Base-by-base conservation (phyloP, 2,797 vertebrate genomes). In the Thamnophis elegans region DNA sequence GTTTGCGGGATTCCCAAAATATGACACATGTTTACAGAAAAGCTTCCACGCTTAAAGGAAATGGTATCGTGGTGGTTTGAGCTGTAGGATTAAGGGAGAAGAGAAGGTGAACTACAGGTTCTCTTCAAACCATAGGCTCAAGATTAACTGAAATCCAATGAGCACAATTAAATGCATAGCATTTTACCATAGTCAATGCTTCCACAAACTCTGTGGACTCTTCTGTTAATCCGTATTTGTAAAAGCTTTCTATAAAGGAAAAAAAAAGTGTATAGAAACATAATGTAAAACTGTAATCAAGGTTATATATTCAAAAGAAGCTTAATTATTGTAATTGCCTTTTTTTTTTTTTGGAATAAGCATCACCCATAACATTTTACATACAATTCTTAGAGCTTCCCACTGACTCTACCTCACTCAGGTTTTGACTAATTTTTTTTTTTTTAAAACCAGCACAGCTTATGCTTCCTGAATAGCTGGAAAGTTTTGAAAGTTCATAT, bases 111-210 rank as follows among this genome's bases (percentile, higher is more conserved):
- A 95, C 95, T 92, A 95, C 95, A 96, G 95, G 94, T 95, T 93
- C 94, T 93, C 94, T 95, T 94, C 93, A 92, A 93, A 93, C 25
- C 82, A 88, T 95, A 94, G 93, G 91, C 95, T 97, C 95, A 92
- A 95, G 94, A 95, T 94, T 95, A 97, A 93, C 96, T 95, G 93
- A 96, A 96, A 97, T 93, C 96, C 92, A 78, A 95, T 95, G 94
- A 96, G 96, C 95, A 95, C 94, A 95, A 96, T 95, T 96, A 96
- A 97, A 97, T 97, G 97, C 97, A 97, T 97, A 97, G 97, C 97
- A 97, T 97, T 97, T 97, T 96, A 97, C 96, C 93, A 91, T 92
- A 96, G 94, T 53, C 94, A 96, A 96, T 90, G 92, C 93, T 97
- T 96, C 96, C 94, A 96, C 96, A 96, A 90, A 78, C 60, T 91